phyloP scores from a whole-genome alignment of 2,113 vertebrate species.

The Boleophthalmus pectinirostris region DNA sequence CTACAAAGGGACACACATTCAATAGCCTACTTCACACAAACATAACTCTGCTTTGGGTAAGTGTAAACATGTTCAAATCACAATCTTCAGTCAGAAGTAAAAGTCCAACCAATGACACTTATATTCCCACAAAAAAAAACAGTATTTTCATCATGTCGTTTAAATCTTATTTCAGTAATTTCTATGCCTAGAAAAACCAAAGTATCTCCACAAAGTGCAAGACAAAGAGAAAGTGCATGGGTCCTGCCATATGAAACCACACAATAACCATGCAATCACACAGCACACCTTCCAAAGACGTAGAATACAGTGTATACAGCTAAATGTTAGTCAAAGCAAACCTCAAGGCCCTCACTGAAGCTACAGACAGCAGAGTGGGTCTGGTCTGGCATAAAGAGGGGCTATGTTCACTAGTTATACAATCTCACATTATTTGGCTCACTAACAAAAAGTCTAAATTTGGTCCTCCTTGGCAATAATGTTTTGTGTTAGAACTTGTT shows the following conservation, averaged over 20 bases:
- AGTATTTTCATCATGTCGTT: conserved; percentile 47
- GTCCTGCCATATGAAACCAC: conserved; percentile 33
- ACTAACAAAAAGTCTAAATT: conserved; percentile 1
- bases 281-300: conserved; percentile 22
- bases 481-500: background rate
- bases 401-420: background rate
- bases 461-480: conserved; percentile 28
- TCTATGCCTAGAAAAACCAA: conserved; percentile 24
- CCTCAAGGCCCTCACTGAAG: conserved; percentile 23
- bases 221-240: conserved; percentile 53
- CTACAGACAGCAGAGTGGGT: conserved; percentile 51
- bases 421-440: conserved; percentile 17
- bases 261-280: conserved; percentile 40
- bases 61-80: conserved; percentile 54
- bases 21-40: conserved; percentile 23
- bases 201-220: conserved; percentile 58
- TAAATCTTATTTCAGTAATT: conserved; percentile 25
- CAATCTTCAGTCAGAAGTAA: conserved; percentile 61
- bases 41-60: conserved; percentile 50
- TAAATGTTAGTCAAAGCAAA: conserved; percentile 26
- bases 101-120: conserved; percentile 58
- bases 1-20: conserved; percentile 19
- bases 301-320: conserved; percentile 17
- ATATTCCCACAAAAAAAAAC: conserved; percentile 30
- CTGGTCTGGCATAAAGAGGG: background rate